Conservation (phyloP, 2,888 invertebrate genomes). For the Noctuana brunneofusca region DNA sequence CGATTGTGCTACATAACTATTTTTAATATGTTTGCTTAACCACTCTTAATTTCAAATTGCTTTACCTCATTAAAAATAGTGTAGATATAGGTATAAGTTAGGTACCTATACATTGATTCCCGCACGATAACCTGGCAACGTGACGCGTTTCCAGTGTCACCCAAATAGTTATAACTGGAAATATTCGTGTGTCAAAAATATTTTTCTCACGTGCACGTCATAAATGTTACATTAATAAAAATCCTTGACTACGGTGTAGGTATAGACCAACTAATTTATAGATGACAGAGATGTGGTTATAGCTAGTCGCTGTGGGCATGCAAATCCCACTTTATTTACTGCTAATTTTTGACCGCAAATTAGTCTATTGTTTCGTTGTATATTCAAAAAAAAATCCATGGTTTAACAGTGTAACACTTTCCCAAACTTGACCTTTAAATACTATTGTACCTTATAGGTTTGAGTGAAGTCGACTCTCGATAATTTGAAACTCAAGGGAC, state of each 20-base stretch:
- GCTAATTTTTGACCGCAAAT: background rate
- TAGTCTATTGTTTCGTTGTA: too few species aligned
- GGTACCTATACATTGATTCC: background rate
- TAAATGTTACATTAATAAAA: conserved; percentile 54
- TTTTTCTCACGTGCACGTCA: conserved; percentile 50
- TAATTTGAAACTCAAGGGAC: too few species aligned
- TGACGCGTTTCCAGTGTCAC: background rate
- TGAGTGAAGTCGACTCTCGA: too few species aligned
- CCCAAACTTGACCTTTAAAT: too few species aligned
- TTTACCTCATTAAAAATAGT: too few species aligned
- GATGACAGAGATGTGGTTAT: background rate
- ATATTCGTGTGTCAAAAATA: conserved; percentile 5
- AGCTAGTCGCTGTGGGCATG: background rate
- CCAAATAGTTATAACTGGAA: conserved; percentile 9
- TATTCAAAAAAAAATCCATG: too few species aligned
- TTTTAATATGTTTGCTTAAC: too few species aligned
- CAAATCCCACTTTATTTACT: background rate
- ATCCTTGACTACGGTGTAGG: conserved; percentile 41
- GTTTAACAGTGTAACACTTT: too few species aligned
- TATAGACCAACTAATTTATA: conserved; percentile 11
- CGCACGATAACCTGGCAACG: background rate
- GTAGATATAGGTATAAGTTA: too few species aligned
- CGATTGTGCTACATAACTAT: too few species aligned
- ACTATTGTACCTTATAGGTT: too few species aligned
- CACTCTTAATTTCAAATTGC: too few species aligned